Evolutionary conservation across 2,113 vertebrate genomes (phyloP).

Genomic region (Alosa alosa): DNA sequence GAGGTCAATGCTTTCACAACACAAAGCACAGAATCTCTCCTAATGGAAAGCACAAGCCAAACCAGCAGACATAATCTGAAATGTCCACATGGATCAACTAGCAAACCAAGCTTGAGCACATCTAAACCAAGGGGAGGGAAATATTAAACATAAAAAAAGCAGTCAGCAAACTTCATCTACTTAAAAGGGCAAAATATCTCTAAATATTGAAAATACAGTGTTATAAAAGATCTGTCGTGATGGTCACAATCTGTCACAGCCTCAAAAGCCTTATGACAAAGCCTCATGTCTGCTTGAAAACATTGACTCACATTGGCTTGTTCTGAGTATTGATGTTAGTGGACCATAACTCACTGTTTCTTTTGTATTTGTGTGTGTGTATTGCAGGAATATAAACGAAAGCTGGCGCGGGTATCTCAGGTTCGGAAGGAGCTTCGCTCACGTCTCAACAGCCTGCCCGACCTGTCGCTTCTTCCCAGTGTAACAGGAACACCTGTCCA

Average conservation of each 20-base stretch:
- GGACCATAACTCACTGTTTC: not conserved
- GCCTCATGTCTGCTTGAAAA: too few relatives aligned
- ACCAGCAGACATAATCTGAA: not conserved
- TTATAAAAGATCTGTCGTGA: too few relatives aligned
- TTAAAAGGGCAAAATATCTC: not conserved
- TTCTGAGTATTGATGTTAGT: not conserved
- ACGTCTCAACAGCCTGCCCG: constrained; percentile 88
- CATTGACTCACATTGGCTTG: too few relatives aligned
- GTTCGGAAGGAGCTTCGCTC: constrained; percentile 95
- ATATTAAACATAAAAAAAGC: not conserved
- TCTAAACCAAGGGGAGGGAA: not conserved
- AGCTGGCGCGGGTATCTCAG: constrained; percentile 90
- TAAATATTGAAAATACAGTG: too few relatives aligned
- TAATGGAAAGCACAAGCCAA: not conserved
- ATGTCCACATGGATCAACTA: not conserved
- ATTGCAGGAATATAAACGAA: constrained; percentile 94
- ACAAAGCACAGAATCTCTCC: not conserved
- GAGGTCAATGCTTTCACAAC: not conserved
- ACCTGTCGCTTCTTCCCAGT: constrained; percentile 83
- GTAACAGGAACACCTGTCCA: constrained; percentile 83
- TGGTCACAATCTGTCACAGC: too few relatives aligned
- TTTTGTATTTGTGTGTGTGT: constrained; percentile 42
- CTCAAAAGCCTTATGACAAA: too few relatives aligned
- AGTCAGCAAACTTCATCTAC: not conserved
- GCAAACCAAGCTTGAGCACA: not conserved